These are phyloP conservation scores for Hyperoplus immaculatus DNA, from an alignment of 2,797 vertebrate species.

Conservation along the genomic window DNA sequence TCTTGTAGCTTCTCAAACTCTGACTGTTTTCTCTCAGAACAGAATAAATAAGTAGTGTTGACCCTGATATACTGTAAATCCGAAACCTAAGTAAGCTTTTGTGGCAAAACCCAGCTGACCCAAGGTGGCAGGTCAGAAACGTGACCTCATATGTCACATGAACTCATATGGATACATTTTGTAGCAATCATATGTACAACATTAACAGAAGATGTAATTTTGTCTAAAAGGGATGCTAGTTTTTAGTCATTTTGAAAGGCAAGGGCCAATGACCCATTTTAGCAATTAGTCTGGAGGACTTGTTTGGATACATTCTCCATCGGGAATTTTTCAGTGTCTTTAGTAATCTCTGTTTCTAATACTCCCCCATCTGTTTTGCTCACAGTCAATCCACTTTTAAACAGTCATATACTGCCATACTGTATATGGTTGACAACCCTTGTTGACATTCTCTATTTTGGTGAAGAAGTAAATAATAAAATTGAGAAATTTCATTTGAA, in stretches of 20 bases:
- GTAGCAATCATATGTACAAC: neutral
- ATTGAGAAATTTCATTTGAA: neutral
- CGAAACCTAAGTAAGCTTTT: neutral
- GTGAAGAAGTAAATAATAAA: neutral
- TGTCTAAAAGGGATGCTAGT: neutral
- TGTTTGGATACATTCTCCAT: constrained; percentile 42
- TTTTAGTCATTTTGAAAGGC: constrained; percentile 21
- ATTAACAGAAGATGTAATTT: neutral
- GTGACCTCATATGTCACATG: neutral
- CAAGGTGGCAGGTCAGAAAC: neutral
- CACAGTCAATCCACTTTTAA: neutral
- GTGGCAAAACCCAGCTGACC: neutral
- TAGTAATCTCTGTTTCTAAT: constrained; percentile 28
- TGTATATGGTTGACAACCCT: neutral
- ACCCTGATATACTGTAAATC: neutral
- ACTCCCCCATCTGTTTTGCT: constrained; percentile 17
- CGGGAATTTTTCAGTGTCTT: constrained; percentile 39
- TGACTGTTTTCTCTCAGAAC: neutral
- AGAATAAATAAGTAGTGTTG: neutral
- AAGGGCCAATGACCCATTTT: constrained; percentile 40
- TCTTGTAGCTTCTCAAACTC: neutral
- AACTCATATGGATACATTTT: neutral
- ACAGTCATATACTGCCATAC: neutral
- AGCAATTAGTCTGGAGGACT: constrained; percentile 29
- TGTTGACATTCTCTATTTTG: neutral